A percentile compares a stretch with the other conserved stretches of the same genome.
Conservation (phyloP, 1,140 invertebrate genomes). For the Drosophila kepulauana region DNA sequence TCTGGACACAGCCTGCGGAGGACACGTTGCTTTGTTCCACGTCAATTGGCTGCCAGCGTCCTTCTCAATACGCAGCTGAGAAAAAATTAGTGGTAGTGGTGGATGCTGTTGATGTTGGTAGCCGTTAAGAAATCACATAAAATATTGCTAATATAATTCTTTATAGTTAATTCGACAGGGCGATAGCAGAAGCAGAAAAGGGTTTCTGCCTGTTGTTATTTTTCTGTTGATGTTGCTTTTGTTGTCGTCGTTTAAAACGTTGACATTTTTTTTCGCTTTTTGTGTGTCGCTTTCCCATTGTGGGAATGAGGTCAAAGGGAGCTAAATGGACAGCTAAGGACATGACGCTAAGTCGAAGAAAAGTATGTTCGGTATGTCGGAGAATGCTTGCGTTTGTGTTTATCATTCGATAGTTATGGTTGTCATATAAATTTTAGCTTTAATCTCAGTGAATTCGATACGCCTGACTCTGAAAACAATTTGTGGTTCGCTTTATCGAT, state of each 20-base stretch:
- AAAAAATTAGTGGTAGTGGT: slow-evolving; percentile 23
- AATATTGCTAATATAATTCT: slow-evolving; percentile 62
- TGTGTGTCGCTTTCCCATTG: not conserved
- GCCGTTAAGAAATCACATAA: slow-evolving; percentile 57
- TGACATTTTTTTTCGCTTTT: slow-evolving; percentile 44
- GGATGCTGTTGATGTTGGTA: not conserved
- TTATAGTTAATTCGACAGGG: slow-evolving; percentile 57
- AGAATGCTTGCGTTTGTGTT: not conserved
- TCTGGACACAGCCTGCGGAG: slow-evolving; percentile 21
- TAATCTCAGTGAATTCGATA: not conserved
- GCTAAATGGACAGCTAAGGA: slow-evolving; percentile 30
- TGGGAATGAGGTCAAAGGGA: slow-evolving; percentile 19
- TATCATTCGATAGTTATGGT: slow-evolving; percentile 6
- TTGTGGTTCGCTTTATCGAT: not conserved
- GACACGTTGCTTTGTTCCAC: slow-evolving; percentile 47
- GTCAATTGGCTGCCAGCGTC: slow-evolving; percentile 42
- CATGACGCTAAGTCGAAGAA: slow-evolving; percentile 26
- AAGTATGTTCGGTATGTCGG: slow-evolving; percentile 21
- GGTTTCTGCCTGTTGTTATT: slow-evolving; percentile 43
- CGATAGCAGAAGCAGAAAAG: slow-evolving; percentile 41
- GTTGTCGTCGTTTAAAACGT: slow-evolving; percentile 49
- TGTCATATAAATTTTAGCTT: not conserved
- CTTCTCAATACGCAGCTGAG: not conserved
- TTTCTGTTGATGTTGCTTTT: slow-evolving; percentile 38
- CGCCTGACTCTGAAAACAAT: not conserved